Base-by-base conservation (phyloP, 2,888 invertebrate genomes). In the Baccha elongata region DNA sequence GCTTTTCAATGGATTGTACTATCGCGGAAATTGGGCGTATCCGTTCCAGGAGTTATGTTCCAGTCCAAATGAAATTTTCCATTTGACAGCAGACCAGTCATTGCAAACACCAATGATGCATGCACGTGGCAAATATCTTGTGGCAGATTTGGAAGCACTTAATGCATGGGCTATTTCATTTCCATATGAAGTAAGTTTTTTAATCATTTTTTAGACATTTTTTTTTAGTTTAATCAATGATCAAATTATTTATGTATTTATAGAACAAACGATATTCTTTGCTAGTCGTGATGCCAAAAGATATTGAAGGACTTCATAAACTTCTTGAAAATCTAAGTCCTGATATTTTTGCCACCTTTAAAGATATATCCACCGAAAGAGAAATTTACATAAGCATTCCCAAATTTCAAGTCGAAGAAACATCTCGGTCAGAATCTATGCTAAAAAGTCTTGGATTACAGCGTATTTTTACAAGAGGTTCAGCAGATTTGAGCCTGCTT, bases 1-100 rank as follows among this genome's bases (percentile, higher is more conserved):
- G 32, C 91, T 96, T 53, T 94, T 95, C 86, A 96, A 96, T 86
- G 95, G 95, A 0, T 91, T 96, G 86, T 95, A 95, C 88, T 96
- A 95, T 91, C 94, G 94, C 84, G 95, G 95, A n/a, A 92, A 92
- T 10, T 96, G 96, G 96, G 92, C 93, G 79, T 92, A 92, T 23
- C 91, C 94, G 0, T 96, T 96, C 88, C 92, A 94, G 76, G 88
- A 89, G 69, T 80, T 88, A 62, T 85, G 86, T 3, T 85, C 87
- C n/a, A 86, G 93, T 2, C 87, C 87, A 62, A 87, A 91, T 1
- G 92, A 93, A 37, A 92, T 94, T 78, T 96, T 96, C 91, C 92
- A 93, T 87, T 92, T 92, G 74, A 93, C 93, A 10, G 92, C 91
- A 46, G 91, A 91, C 0, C 93, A 93, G 85, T 94, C 95, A 87